A percentile compares a stretch with the other conserved stretches of the same genome.
phyloP scores from a whole-genome alignment of 2,797 vertebrate genomes.

The Aselliscus stoliczkanus region DNA sequence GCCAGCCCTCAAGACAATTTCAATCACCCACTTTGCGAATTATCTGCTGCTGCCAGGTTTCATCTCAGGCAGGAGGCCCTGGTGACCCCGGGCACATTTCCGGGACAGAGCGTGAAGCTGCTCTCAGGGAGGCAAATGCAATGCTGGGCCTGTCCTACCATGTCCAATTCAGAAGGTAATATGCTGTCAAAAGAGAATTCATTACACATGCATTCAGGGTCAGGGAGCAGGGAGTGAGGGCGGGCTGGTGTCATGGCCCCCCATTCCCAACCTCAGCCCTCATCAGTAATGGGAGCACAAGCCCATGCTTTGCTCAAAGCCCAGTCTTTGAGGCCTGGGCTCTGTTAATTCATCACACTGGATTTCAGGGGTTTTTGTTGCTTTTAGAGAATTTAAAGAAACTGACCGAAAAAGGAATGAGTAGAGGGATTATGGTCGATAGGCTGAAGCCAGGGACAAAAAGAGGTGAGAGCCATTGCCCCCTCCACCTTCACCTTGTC shows the following conservation, averaged over 20 bases:
- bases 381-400: constrained; percentile 22
- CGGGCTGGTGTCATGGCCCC: background rate
- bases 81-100: background rate
- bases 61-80: background rate
- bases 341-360: background rate
- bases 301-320: too few species aligned
- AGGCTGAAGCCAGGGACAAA: background rate
- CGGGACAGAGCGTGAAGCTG: background rate
- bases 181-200: background rate
- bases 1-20: background rate
- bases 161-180: background rate
- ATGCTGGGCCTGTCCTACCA: fast-evolving
- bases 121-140: background rate
- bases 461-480: background rate
- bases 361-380: background rate
- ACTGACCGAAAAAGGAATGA: background rate
- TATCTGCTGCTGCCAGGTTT: background rate
- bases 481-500: background rate
- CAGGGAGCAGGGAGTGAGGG: background rate
- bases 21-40: background rate
- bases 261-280: background rate
- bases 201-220: background rate
- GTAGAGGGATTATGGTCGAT: background rate
- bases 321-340: background rate
- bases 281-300: background rate